These are phyloP conservation scores for Lepidurus packardi DNA, from an alignment of 1,140 invertebrate genomes.

Conservation along the genomic window DNA sequence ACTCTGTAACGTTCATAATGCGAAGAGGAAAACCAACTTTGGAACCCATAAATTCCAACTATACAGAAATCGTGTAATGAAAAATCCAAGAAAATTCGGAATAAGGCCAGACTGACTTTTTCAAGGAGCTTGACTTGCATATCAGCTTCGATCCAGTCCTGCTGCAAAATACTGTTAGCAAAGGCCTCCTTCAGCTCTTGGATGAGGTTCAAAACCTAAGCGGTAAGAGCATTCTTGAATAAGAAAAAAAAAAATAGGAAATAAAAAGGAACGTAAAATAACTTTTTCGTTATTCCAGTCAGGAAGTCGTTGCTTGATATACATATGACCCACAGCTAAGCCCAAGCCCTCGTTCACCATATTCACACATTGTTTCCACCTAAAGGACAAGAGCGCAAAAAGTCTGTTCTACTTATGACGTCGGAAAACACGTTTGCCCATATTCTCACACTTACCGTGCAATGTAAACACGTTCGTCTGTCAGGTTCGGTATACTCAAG, in stretches of 20 bases:
- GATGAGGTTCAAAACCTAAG: slow-evolving; percentile 51
- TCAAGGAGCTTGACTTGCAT: slow-evolving; percentile 50
- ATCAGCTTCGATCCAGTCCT: slow-evolving; percentile 52
- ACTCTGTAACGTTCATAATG: slow-evolving; percentile 48
- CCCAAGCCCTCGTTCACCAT: slow-evolving; percentile 54
- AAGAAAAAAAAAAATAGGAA: slow-evolving; percentile 34
- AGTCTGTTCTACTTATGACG: neutral
- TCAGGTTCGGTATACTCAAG: slow-evolving; percentile 42
- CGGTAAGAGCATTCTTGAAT: slow-evolving; percentile 23
- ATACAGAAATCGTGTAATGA: slow-evolving; percentile 31
- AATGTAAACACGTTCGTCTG: slow-evolving; percentile 43
- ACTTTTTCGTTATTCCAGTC: slow-evolving; percentile 48
- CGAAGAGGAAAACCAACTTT: slow-evolving; percentile 52
- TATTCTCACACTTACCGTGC: slow-evolving; percentile 40
- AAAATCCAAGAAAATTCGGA: slow-evolving; percentile 17
- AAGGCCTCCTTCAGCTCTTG: slow-evolving; percentile 52
- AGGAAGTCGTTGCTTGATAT: slow-evolving; percentile 50
- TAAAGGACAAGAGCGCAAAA: slow-evolving; percentile 38
- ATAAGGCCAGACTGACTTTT: slow-evolving; percentile 46
- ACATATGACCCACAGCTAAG: slow-evolving; percentile 51
- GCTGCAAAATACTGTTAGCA: slow-evolving; percentile 47
- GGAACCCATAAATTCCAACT: slow-evolving; percentile 47
- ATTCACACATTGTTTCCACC: slow-evolving; percentile 54
- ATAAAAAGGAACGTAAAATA: slow-evolving; percentile 33
- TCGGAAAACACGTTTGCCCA: slow-evolving; percentile 39